A percentile compares a stretch with the other conserved stretches of the same genome.
Evolutionary conservation across 1,140 invertebrate genomes (phyloP).

Genomic region (Eumaeus atala): DNA sequence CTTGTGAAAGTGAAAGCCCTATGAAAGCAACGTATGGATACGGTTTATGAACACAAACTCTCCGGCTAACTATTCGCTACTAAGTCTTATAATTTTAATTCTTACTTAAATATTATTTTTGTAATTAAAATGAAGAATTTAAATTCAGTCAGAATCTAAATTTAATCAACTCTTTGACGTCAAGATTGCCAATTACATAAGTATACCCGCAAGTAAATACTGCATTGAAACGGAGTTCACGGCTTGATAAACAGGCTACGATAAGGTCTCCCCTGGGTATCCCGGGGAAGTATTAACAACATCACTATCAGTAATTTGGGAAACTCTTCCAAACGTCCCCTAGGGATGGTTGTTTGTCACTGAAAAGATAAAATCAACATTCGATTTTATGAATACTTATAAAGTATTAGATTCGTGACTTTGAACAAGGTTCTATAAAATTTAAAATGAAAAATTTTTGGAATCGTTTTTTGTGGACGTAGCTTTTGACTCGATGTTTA

Average conservation of each 20-base stretch:
- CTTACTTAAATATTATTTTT: no score
- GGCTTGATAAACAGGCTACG: conserved; percentile 1
- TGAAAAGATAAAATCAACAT: neutral
- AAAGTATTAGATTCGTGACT: neutral
- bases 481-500: no score
- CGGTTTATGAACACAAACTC: no score
- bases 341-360: neutral
- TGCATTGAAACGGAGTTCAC: neutral
- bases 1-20: no score
- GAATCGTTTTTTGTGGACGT: neutral
- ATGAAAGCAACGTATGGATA: no score
- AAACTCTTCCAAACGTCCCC: neutral
- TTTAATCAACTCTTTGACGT: no score
- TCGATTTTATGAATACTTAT: neutral
- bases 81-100: no score
- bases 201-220: neutral
- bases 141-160: no score
- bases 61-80: no score
- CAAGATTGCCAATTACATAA: no score
- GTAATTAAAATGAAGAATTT: no score
- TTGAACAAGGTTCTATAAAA: neutral
- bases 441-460: neutral
- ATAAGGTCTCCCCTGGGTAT: neutral
- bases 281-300: neutral
- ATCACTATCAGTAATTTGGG: neutral